Percentiles rank a stretch among this genome's conserved stretches.
These are phyloP conservation scores for Prosopocoilus inquinatus DNA, from an alignment of 2,888 invertebrate species.

Conservation along the genomic window DNA sequence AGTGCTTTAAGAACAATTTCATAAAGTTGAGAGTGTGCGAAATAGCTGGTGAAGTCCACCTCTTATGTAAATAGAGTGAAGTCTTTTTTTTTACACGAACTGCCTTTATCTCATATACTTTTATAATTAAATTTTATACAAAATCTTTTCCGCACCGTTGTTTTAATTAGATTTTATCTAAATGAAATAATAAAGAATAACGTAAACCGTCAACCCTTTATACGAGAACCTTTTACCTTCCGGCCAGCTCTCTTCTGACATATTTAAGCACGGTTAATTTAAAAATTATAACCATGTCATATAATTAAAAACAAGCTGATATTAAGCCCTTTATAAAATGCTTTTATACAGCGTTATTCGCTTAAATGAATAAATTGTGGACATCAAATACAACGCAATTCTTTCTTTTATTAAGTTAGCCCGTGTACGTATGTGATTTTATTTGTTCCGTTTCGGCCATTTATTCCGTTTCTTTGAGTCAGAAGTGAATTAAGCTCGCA, in stretches of 20 bases:
- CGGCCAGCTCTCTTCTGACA: conserved; percentile 29
- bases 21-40: neutral
- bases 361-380: conserved; percentile 43
- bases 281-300: conserved; percentile 44
- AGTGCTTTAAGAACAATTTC: neutral
- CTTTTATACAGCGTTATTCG: conserved; percentile 36
- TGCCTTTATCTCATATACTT: conserved; percentile 26
- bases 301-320: conserved; percentile 42
- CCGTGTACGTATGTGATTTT: conserved; percentile 24
- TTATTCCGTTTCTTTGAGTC: conserved; percentile 44
- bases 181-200: conserved; percentile 36
- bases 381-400: conserved; percentile 41
- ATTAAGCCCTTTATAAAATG: conserved; percentile 37
- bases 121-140: conserved; percentile 37
- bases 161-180: conserved; percentile 38
- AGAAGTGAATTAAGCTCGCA: conserved; percentile 36
- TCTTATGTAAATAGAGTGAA: conserved; percentile 2
- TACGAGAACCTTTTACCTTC: conserved; percentile 29
- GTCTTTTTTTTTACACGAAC: neutral
- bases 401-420: conserved; percentile 38
- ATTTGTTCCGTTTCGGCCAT: conserved; percentile 42
- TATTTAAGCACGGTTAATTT: conserved; percentile 42
- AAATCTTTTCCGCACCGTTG: conserved; percentile 34
- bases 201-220: conserved; percentile 31
- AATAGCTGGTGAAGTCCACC: neutral